phyloP scores from a whole-genome alignment of 2,113 vertebrate genomes.

The Plecturocebus donacophilus region DNA sequence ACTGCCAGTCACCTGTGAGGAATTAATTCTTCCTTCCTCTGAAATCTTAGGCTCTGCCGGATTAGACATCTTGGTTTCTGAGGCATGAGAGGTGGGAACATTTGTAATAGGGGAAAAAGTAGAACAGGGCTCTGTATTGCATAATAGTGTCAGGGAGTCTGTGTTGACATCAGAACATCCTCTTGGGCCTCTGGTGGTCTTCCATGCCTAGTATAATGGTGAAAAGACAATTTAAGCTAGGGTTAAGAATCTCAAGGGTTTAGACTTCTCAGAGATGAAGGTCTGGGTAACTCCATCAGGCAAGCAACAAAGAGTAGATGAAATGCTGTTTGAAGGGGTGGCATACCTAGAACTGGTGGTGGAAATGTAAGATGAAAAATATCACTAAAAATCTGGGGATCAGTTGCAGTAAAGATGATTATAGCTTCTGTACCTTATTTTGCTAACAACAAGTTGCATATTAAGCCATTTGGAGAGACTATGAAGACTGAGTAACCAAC shows the following conservation, averaged over 20 bases:
- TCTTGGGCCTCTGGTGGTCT: not conserved
- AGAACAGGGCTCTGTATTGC: not conserved
- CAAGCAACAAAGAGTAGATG: not conserved
- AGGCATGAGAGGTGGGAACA: rapidly evolving
- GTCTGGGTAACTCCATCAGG: not conserved
- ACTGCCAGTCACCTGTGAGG: not conserved
- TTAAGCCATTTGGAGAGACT: not conserved
- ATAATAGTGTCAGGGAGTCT: not conserved
- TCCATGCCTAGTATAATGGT: not conserved
- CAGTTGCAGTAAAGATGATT: not conserved
- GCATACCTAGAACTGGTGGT: not conserved
- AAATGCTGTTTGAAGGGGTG: not conserved
- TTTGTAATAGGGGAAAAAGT: not conserved
- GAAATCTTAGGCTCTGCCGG: not conserved
- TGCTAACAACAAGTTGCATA: not conserved
- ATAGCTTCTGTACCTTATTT: not conserved
- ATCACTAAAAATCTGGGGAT: not conserved
- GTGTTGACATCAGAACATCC: not conserved
- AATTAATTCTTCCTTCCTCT: not conserved
- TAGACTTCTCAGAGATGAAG: not conserved
- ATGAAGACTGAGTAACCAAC: not conserved
- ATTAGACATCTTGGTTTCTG: not conserved
- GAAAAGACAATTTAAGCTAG: not conserved
- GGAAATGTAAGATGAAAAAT: not conserved
- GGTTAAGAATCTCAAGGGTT: not conserved